phyloP scores from a whole-genome alignment of 2,888 invertebrate species.

The Cheilosia grossa region DNA sequence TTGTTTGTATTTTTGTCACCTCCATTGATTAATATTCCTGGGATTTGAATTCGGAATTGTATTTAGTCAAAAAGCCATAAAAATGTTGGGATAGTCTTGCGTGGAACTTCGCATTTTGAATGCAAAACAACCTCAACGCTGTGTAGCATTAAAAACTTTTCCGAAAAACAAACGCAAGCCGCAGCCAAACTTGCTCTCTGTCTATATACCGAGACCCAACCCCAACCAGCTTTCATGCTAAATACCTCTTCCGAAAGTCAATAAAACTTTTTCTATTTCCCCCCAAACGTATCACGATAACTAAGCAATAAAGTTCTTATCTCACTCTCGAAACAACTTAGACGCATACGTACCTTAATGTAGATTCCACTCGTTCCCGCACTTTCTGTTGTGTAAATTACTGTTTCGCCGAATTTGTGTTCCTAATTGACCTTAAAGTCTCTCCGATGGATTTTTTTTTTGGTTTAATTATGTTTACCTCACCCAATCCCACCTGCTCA shows the following conservation, averaged over 20 bases:
- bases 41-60: no score
- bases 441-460: neutral
- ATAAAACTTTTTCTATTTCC: slow-evolving; percentile 39
- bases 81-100: neutral
- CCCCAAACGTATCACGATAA: slow-evolving; percentile 22
- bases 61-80: neutral
- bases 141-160: neutral
- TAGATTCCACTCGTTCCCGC: slow-evolving; percentile 1
- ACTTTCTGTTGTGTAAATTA: slow-evolving; percentile 20
- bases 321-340: slow-evolving; percentile 29
- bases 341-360: slow-evolving; percentile 39
- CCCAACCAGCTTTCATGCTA: slow-evolving; percentile 24
- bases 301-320: slow-evolving; percentile 52
- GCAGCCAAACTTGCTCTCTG: neutral
- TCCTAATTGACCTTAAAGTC: slow-evolving; percentile 62
- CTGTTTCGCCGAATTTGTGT: slow-evolving; percentile 46
- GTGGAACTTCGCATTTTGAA: neutral
- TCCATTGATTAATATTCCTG: no score
- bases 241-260: slow-evolving; percentile 37
- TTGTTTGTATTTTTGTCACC: no score
- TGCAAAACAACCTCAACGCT: neutral
- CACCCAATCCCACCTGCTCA: neutral
- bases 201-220: neutral
- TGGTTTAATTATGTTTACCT: neutral
- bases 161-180: neutral